A percentile compares a stretch with the other conserved stretches of the same genome.
These are phyloP conservation scores for Galleria mellonella DNA, from an alignment of 1,140 invertebrate species.

Conservation along the genomic window DNA sequence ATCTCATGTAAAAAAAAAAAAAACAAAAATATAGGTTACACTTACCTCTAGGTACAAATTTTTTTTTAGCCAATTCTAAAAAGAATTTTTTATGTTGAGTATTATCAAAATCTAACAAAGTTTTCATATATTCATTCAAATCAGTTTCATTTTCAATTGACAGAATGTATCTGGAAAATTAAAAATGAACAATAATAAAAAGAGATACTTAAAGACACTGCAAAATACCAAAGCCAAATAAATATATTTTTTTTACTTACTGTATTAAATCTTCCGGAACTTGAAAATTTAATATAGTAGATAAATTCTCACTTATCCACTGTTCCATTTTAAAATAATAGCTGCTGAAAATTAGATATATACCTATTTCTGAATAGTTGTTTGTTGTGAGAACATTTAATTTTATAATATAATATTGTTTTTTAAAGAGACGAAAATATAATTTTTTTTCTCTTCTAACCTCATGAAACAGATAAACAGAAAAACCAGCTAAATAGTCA, in stretches of 20 bases:
- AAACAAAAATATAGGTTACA: too few species aligned
- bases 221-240: too few species aligned
- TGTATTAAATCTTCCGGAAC: slow-evolving; percentile 79
- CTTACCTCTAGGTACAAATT: slow-evolving; percentile 49
- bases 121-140: slow-evolving; percentile 81
- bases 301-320: slow-evolving; percentile 75
- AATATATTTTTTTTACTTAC: slow-evolving; percentile 70
- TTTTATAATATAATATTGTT: too few species aligned
- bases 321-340: slow-evolving; percentile 76
- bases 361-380: too few species aligned
- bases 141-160: slow-evolving; percentile 79
- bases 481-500: too few species aligned
- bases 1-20: too few species aligned
- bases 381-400: too few species aligned
- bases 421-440: too few species aligned
- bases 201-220: too few species aligned
- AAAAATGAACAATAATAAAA: slow-evolving; percentile 5
- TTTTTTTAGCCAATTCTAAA: slow-evolving; percentile 76
- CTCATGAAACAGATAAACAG: too few species aligned
- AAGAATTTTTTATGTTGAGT: slow-evolving; percentile 79
- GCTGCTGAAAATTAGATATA: too few species aligned
- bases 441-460: too few species aligned
- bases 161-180: slow-evolving; percentile 75
- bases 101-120: slow-evolving; percentile 78
- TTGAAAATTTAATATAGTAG: slow-evolving; percentile 77